Evolutionary conservation across 2,888 invertebrate species (phyloP).

Genomic region (Elegia similella): DNA sequence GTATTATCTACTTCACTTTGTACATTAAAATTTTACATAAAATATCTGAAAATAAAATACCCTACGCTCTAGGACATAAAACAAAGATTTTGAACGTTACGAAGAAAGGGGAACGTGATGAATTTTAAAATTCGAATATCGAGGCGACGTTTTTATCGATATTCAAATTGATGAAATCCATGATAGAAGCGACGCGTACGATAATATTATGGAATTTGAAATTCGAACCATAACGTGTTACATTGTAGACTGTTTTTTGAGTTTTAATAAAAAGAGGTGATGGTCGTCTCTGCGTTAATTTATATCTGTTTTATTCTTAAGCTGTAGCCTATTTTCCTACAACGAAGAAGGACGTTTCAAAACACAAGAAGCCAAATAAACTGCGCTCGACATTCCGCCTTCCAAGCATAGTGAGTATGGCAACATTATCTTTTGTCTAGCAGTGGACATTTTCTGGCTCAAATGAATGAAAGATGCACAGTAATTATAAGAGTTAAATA

Average conservation of each 20-base stretch:
- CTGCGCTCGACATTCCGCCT: too few species aligned
- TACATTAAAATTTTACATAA: not conserved
- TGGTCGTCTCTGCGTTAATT: too few species aligned
- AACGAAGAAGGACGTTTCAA: too few species aligned
- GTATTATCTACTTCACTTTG: not conserved
- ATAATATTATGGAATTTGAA: not conserved
- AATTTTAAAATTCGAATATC: slow-evolving; percentile 62
- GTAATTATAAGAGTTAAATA: too few species aligned
- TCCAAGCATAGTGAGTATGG: too few species aligned
- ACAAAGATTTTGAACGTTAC: slow-evolving; percentile 15
- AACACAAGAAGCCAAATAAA: too few species aligned
- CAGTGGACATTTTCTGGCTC: too few species aligned
- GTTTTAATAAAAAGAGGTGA: not conserved
- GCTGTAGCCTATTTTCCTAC: too few species aligned
- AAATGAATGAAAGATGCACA: too few species aligned
- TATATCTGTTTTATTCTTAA: too few species aligned
- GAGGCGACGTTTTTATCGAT: slow-evolving; percentile 46
- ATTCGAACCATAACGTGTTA: not conserved
- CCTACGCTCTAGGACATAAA: not conserved
- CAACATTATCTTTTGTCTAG: too few species aligned
- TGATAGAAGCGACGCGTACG: slow-evolving; percentile 5
- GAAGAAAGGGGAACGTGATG: slow-evolving; percentile 43
- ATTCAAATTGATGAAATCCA: slow-evolving; percentile 57
- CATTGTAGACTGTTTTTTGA: not conserved
- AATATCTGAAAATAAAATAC: not conserved